Conservation (phyloP, 2,113 vertebrate species). For the Pachycephala philippinensis region DNA sequence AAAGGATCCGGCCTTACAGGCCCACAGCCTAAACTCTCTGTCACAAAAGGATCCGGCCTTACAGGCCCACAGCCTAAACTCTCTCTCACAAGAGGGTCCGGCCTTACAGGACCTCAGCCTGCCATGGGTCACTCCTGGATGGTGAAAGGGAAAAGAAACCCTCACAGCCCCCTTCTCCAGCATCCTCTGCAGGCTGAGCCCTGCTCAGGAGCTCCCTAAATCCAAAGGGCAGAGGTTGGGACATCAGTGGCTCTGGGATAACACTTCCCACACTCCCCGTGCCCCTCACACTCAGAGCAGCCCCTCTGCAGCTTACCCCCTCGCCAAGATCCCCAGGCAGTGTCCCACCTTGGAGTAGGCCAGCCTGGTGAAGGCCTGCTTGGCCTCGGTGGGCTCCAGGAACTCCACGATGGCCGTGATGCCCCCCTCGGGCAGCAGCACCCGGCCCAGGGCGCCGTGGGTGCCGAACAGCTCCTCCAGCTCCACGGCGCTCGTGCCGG, state of each 20-base stretch:
- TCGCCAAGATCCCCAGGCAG: background rate
- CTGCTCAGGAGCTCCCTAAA: background rate
- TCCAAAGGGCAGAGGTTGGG: fast-evolving
- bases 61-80: background rate
- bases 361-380: slow-evolving; percentile 85
- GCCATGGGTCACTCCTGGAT: background rate
- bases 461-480: slow-evolving; percentile 81
- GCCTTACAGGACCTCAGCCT: background rate
- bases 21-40: background rate
- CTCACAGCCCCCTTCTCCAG: background rate
- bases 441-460: slow-evolving; percentile 84
- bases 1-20: background rate
- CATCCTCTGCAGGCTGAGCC: background rate
- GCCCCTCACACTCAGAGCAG: background rate
- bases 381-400: slow-evolving; percentile 88
- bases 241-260: background rate
- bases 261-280: background rate
- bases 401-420: slow-evolving; percentile 91
- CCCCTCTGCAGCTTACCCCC: background rate
- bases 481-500: slow-evolving; percentile 66
- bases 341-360: slow-evolving; percentile 89
- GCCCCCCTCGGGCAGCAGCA: slow-evolving; percentile 88
- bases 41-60: background rate
- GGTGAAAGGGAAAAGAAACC: background rate
- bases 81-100: background rate